Base-by-base conservation (phyloP, 2,797 vertebrate genomes). In the Falco columbarius region DNA sequence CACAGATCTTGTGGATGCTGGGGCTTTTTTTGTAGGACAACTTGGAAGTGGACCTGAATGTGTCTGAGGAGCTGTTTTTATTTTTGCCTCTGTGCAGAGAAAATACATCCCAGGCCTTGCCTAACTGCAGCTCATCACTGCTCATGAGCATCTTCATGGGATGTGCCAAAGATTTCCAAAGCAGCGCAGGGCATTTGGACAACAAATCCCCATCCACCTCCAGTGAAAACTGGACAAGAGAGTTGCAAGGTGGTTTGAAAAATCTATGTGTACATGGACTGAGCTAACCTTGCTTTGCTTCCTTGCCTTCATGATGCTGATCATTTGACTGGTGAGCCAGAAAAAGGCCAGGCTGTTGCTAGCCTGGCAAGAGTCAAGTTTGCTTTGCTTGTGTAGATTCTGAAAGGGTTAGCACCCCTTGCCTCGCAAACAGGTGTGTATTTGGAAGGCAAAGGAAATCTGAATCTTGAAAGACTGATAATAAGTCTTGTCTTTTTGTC, bases 401-500 rank as follows among this genome's bases (percentile, higher is more conserved):
- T 82, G 89, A 75, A 91, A 88, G 81, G 71, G 66, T 75, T 95
- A 95, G 87, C 62, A 72, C 58, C 68, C 62, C 73, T 86, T 59
- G 38, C 66, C 72, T 74, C 56, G 70, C 68, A 72, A 67, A 26
- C 79, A 94, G 89, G 87, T 91, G 75, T 7, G 5, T 90, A 5
- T 65, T 91, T 75, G 51, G 73, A 88, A 94, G 82, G 73, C 91
- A 81, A 23, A 94, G 62, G 46, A 51, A 88, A 75, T 91, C 76
- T 84, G 61, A 59, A 61, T 94, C 93, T 93, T 93, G 85, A 81
- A 94, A 94, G 87, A 65, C 42, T 67, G 91, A 67, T 92, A 70
- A 86, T 62, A 94, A 95, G 71, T 94, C 91, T 94, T 65, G 76
- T 86, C 65, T 90, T 95, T 95, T 94, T 95, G 95, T 95, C 87